Evolutionary conservation across 2,888 invertebrate genomes (phyloP), one percentile per base, ranked within the genome.

Genomic region (Andrena trimmerana): DNA sequence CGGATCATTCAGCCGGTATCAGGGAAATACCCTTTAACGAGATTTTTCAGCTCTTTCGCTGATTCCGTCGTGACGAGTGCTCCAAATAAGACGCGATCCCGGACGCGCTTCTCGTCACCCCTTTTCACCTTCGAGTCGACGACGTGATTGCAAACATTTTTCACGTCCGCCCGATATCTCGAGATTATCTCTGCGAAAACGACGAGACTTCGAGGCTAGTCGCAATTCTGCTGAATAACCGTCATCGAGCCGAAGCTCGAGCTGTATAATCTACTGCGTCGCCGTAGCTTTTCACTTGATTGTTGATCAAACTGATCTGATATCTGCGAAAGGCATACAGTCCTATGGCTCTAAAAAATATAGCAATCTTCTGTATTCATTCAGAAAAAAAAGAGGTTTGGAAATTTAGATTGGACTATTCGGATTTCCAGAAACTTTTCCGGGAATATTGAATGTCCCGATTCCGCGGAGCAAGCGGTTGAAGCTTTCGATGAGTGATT

Each of bases 1-100:
- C 13, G 8, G 27, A 79, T 69, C 71, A 29, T 48, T 50, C 33
- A 52, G 54, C 16, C 50, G 27, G 27, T 42, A 50, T 60, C 66
- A 27, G 52, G 42, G 57, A 79, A 68, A 62, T 74, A 48, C 65
- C 29, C 24, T 76, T 75, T 76, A 76, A 76, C 65, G 70, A 76
- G 76, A 79, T 75, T 76, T 62, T 59, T 57, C 73, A 60, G 24
- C 42, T 8, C 24, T 48, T 6, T n/a, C 67, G 31, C 0, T 42
- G 68, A 75, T 63, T 57, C 68, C 52, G 57, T 57, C 20, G 27
- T 20, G 57, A 59, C 54, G 48, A 67, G 67, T 5, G 24, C 20
- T 52, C n/a, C 36, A 4, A 33, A 13, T 42, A 48, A 57, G 67
- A 7, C 75, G 36, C n/a, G 27, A 48, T 24, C 36, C 50, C 27